Conservation (phyloP, 2,888 invertebrate genomes). For the Drosophila gaucha region DNA sequence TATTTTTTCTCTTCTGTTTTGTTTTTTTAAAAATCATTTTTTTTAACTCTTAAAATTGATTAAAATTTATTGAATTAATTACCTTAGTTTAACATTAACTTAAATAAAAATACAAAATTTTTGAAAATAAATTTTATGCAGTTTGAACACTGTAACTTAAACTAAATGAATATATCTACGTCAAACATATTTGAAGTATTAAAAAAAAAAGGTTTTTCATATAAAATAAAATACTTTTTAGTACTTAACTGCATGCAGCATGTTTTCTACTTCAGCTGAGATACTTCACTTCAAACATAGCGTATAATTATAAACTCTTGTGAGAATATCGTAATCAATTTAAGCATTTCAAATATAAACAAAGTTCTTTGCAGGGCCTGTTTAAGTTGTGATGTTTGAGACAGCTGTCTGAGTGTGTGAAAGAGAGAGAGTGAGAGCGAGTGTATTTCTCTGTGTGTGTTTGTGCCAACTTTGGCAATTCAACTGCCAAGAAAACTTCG, state of each 20-base stretch:
- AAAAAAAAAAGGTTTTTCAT: too few species aligned
- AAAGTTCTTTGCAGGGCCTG: conserved; percentile 42
- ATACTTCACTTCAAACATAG: conserved; percentile 1
- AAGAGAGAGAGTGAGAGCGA: background rate
- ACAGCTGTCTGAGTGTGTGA: conserved; percentile 23
- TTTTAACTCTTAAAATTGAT: too few species aligned
- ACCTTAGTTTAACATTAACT: too few species aligned
- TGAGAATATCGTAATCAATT: conserved; percentile 60
- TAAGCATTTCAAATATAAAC: conserved; percentile 56
- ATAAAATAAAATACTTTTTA: background rate
- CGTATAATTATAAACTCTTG: conserved; percentile 44
- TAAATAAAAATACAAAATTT: too few species aligned
- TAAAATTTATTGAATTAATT: too few species aligned
- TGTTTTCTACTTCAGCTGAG: background rate
- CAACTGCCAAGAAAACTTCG: conserved; percentile 52
- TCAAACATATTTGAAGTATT: too few species aligned
- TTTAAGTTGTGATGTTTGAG: conserved; percentile 50
- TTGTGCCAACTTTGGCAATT: conserved; percentile 49
- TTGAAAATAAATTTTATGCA: too few species aligned
- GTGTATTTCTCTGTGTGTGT: background rate
- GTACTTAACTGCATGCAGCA: background rate
- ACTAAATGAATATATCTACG: too few species aligned
- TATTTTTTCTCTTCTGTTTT: too few species aligned
- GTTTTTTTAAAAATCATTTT: too few species aligned
- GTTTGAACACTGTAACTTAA: too few species aligned